Percentiles rank a stretch among this genome's conserved stretches.
Evolutionary conservation across 2,888 invertebrate genomes (phyloP).

Genomic region (Nemurella pictetii): DNA sequence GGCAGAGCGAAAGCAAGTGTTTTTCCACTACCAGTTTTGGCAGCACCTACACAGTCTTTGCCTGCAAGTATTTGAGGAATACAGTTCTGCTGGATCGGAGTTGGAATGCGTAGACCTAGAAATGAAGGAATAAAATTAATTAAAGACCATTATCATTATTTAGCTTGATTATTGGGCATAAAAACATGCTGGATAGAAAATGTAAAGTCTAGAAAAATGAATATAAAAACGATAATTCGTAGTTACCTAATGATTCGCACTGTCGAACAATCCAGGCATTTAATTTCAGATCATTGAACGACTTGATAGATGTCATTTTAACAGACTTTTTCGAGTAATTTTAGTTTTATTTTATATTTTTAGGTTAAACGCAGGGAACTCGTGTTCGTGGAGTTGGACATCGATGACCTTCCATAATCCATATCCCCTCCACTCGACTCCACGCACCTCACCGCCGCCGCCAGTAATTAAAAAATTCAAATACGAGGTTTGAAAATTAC

Average conservation of each 20-base stretch:
- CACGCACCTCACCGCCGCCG: too few relatives aligned
- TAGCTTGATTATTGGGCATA: too few relatives aligned
- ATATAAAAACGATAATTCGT: conserved; percentile 12
- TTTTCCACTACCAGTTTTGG: conserved; percentile 98
- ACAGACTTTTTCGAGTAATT: too few relatives aligned
- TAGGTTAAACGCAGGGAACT: background rate
- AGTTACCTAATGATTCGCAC: conserved; percentile 67
- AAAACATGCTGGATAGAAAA: background rate
- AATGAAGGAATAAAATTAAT: background rate
- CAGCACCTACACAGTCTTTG: conserved; percentile 90
- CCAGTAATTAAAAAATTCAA: too few relatives aligned
- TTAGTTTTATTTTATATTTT: background rate
- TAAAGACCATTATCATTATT: background rate
- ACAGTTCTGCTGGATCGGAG: conserved; percentile 80
- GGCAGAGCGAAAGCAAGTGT: conserved; percentile 97
- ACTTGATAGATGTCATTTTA: conserved; percentile 44
- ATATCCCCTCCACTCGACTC: too few relatives aligned
- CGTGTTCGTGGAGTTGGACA: background rate
- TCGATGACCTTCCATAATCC: too few relatives aligned
- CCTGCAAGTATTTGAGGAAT: conserved; percentile 78
- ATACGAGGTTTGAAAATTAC: too few relatives aligned
- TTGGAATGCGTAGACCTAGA: conserved; percentile 74
- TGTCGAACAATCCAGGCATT: conserved; percentile 77
- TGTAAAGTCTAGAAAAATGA: too few relatives aligned
- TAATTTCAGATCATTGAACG: conserved; percentile 65